Percentiles rank a stretch among this genome's conserved stretches.
Conservation (phyloP, 2,113 vertebrate species). For the Leucopsar rothschildi region DNA sequence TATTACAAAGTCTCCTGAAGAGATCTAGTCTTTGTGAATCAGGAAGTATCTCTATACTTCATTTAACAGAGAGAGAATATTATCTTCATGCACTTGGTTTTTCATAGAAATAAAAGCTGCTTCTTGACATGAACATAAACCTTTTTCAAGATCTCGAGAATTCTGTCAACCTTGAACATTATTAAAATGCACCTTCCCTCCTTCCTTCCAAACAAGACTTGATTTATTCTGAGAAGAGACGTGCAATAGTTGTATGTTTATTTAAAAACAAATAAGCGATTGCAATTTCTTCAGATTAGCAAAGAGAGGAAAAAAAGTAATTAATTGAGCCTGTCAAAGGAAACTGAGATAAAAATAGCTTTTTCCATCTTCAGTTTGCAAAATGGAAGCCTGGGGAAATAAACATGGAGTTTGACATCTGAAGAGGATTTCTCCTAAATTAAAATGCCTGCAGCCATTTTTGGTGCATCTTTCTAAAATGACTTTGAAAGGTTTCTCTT, state of each 20-base stretch:
- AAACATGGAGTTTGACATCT: neutral
- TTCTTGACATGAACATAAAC: neutral
- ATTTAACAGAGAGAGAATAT: neutral
- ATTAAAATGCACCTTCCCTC: neutral
- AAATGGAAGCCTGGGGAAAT: conserved; percentile 9
- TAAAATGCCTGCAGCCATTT: conserved; percentile 25
- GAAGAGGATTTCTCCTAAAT: conserved; percentile 21
- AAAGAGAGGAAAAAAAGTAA: neutral
- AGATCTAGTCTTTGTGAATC: neutral
- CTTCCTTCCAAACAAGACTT: neutral
- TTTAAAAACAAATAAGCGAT: neutral
- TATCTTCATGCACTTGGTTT: neutral
- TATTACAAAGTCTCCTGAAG: neutral
- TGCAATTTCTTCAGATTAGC: neutral
- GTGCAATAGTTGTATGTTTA: neutral
- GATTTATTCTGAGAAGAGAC: neutral
- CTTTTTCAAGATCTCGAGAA: neutral
- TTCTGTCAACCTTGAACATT: neutral
- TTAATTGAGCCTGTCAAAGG: neutral
- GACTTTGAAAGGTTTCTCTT: neutral
- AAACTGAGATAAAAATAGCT: neutral
- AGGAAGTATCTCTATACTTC: neutral
- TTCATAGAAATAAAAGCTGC: neutral
- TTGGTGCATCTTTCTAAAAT: neutral
- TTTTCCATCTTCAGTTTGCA: conserved; percentile 8